These are phyloP conservation scores for Lepetodrilus schrolli DNA, from an alignment of 2,888 invertebrate species.

Conservation along the genomic window DNA sequence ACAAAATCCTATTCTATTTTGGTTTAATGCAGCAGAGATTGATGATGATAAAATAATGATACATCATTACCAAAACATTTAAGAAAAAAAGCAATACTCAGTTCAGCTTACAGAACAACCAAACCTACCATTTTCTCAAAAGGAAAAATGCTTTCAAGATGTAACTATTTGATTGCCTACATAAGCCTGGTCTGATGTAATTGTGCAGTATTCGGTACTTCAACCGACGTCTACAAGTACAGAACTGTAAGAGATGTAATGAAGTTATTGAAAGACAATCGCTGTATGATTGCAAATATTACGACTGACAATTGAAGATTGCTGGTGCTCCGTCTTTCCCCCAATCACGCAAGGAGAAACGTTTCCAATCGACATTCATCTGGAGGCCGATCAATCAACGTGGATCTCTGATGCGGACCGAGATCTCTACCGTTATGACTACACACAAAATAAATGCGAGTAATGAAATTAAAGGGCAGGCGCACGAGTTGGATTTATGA, in stretches of 20 bases:
- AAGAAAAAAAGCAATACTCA: too few relatives aligned
- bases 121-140: too few relatives aligned
- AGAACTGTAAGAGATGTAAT: background rate
- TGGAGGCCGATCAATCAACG: slow-evolving; percentile 2
- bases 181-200: too few relatives aligned
- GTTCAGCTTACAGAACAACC: too few relatives aligned
- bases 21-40: too few relatives aligned
- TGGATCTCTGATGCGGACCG: slow-evolving; percentile 16
- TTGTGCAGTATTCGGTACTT: too few relatives aligned
- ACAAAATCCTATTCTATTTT: too few relatives aligned
- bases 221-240: background rate
- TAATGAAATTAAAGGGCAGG: slow-evolving; percentile 25
- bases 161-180: too few relatives aligned
- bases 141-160: too few relatives aligned
- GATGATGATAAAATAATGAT: too few relatives aligned
- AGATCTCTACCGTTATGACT: slow-evolving; percentile 27
- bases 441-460: slow-evolving; percentile 22
- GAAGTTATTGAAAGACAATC: slow-evolving; percentile 26
- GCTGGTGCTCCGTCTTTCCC: slow-evolving; percentile 16
- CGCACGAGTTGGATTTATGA: slow-evolving; percentile 15
- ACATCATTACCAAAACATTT: too few relatives aligned
- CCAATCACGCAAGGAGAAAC: slow-evolving; percentile 24
- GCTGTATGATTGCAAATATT: slow-evolving; percentile 22
- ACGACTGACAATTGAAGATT: slow-evolving; percentile 24
- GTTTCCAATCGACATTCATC: slow-evolving; percentile 24